A percentile compares a stretch with the other conserved stretches of the same genome.
phyloP scores from a whole-genome alignment of 2,888 invertebrate species.

The Cosmia pyralina region DNA sequence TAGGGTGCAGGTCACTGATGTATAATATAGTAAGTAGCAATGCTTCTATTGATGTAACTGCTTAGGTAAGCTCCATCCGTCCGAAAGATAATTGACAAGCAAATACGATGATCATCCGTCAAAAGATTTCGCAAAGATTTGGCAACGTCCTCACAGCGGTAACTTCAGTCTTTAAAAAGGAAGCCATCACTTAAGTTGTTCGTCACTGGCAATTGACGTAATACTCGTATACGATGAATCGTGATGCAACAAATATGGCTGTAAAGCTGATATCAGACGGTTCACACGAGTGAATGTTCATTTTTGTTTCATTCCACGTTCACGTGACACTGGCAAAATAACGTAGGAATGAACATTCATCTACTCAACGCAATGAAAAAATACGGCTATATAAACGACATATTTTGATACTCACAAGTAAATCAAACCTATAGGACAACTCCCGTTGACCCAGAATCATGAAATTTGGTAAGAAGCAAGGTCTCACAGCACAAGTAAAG shows the following conservation, averaged over 20 bases:
- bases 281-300: background rate
- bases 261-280: background rate
- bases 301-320: background rate
- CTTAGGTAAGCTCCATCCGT: background rate
- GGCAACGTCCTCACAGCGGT: constrained; percentile 32
- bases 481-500: no score
- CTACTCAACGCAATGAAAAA: no score
- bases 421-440: no score
- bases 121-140: constrained; percentile 39
- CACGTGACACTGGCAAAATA: no score
- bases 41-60: background rate
- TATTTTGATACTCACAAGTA: no score
- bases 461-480: no score
- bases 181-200: constrained; percentile 36
- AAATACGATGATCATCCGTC: constrained; percentile 10
- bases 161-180: constrained; percentile 37
- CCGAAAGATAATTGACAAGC: constrained; percentile 29
- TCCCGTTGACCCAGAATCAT: no score
- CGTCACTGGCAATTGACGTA: constrained; percentile 40
- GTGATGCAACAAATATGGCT: constrained; percentile 27
- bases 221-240: constrained; percentile 15
- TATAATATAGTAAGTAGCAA: background rate
- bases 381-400: no score
- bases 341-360: no score
- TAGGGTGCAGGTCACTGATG: background rate